Conservation (phyloP, 2,888 invertebrate genomes). For the Leucozona laternaria region DNA sequence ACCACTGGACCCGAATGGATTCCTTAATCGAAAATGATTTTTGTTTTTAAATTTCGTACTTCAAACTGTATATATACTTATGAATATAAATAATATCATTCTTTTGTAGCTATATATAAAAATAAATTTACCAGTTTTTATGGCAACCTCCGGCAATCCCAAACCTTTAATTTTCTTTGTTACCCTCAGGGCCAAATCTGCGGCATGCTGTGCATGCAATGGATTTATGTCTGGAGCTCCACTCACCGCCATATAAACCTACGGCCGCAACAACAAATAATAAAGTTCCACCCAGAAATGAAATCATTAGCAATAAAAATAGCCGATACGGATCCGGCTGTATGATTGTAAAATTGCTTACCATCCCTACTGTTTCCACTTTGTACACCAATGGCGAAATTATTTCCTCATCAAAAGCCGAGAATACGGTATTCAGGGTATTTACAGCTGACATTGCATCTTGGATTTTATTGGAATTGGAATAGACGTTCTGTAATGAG, state of each 20-base stretch:
- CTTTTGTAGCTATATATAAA: too few relatives aligned
- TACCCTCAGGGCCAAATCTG: slow-evolving; percentile 91
- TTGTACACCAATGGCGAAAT: slow-evolving; percentile 95
- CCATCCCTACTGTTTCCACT: slow-evolving; percentile 97
- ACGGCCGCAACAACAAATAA: not conserved
- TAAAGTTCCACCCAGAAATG: slow-evolving; percentile 21
- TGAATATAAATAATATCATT: not conserved
- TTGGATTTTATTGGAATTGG: slow-evolving; percentile 81
- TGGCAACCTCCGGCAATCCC: slow-evolving; percentile 86
- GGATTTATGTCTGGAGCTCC: slow-evolving; percentile 92
- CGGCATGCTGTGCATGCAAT: slow-evolving; percentile 90
- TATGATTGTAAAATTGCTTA: slow-evolving; percentile 77
- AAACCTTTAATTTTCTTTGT: slow-evolving; percentile 88
- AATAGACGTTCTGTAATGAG: slow-evolving; percentile 79
- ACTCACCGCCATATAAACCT: slow-evolving; percentile 94
- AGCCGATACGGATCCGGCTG: not conserved
- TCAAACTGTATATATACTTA: not conserved
- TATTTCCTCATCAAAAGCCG: slow-evolving; percentile 92
- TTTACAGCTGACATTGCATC: slow-evolving; percentile 92
- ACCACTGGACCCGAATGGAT: slow-evolving; percentile 95
- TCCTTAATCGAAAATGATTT: slow-evolving; percentile 84
- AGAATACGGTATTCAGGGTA: slow-evolving; percentile 94
- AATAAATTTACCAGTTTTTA: slow-evolving; percentile 86
- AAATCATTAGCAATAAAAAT: slow-evolving; percentile 19
- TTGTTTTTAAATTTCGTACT: not conserved